Conservation (phyloP, 2,888 invertebrate genomes). For the Endomychus coccineus region DNA sequence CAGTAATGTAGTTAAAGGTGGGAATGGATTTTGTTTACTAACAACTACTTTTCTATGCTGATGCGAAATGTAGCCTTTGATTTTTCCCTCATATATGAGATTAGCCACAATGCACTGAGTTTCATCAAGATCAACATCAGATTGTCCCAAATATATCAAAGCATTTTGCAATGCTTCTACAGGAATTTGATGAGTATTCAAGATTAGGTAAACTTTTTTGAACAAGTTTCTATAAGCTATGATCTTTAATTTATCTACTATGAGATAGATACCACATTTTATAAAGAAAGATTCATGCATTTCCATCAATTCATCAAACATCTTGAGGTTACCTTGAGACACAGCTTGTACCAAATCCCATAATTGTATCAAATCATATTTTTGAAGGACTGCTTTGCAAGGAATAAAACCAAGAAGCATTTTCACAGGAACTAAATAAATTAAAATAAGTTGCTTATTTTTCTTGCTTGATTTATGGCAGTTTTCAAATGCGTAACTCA, state of each 20-base stretch:
- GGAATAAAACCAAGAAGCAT: conserved; percentile 96
- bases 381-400: conserved; percentile 67
- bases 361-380: conserved; percentile 87
- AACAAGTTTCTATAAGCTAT: conserved; percentile 94
- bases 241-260: conserved; percentile 92
- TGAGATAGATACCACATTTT: conserved; percentile 92
- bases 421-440: conserved; percentile 93
- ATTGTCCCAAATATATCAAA: conserved; percentile 70
- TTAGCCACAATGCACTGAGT: conserved; percentile 95
- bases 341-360: conserved; percentile 83
- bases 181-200: conserved; percentile 81
- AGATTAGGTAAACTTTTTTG: conserved; percentile 76
- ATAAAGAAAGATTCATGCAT: conserved; percentile 89
- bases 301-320: conserved; percentile 76
- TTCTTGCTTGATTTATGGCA: conserved; percentile 73
- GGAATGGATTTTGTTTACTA: conserved; percentile 95
- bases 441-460: conserved; percentile 88
- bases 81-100: conserved; percentile 92
- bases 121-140: conserved; percentile 87
- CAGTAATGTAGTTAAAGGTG: conserved; percentile 62
- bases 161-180: conserved; percentile 78
- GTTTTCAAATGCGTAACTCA: conserved; percentile 88
- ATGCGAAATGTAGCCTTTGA: conserved; percentile 97
- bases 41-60: conserved; percentile 96
- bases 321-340: conserved; percentile 79